A percentile compares a stretch with the other conserved stretches of the same genome.
Evolutionary conservation across 2,888 invertebrate genomes (phyloP).

Genomic region (Hymenopus coronatus): DNA sequence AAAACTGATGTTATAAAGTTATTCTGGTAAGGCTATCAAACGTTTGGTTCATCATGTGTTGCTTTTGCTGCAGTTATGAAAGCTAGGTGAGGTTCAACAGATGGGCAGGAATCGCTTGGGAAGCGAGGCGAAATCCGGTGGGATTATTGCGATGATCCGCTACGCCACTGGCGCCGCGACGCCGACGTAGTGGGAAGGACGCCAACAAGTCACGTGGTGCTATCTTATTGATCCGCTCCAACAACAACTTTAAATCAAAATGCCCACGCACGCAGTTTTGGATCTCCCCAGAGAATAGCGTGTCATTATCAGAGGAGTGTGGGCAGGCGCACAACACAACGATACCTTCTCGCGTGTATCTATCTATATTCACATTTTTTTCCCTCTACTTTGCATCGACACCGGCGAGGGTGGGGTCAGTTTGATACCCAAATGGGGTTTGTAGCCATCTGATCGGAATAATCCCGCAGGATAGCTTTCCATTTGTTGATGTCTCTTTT

Average conservation of each 20-base stretch:
- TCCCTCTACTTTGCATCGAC: background rate
- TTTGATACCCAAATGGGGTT: background rate
- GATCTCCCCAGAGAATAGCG: background rate
- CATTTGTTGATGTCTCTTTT: too few species aligned
- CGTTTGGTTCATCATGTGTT: too few species aligned
- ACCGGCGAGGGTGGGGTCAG: background rate
- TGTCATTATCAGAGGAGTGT: background rate
- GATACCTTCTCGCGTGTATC: background rate
- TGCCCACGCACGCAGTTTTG: background rate
- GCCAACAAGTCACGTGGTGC: constrained; percentile 13
- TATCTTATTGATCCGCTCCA: constrained; percentile 13
- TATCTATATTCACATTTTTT: background rate
- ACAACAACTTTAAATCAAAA: background rate
- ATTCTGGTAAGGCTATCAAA: too few species aligned
- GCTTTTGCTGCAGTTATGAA: too few species aligned
- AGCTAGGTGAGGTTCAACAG: background rate
- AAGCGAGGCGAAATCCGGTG: background rate
- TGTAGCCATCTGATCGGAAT: background rate
- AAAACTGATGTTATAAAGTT: too few species aligned
- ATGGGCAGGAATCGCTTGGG: background rate
- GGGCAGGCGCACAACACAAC: background rate
- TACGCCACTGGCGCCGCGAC: background rate
- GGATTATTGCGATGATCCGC: background rate
- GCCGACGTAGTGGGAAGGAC: background rate
- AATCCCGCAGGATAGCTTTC: background rate